phyloP scores from a whole-genome alignment of 1,140 invertebrate genomes.

The Heliconius eleuchia region DNA sequence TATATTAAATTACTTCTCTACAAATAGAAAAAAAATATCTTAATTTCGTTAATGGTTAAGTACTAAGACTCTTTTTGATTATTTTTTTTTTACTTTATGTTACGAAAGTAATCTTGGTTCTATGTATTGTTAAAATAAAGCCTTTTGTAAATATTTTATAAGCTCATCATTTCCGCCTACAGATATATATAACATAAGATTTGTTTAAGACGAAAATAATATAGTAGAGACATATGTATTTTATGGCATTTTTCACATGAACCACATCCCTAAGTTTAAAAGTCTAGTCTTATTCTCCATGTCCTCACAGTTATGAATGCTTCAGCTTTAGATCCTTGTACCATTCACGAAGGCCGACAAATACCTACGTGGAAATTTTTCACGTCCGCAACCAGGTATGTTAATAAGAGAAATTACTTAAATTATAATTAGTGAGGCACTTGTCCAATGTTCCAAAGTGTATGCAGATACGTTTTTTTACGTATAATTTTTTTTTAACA shows the following conservation, averaged over 20 bases:
- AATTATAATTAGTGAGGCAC: conserved; percentile 16
- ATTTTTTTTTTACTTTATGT: too few species aligned
- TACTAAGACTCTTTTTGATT: too few species aligned
- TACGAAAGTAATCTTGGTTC: too few species aligned
- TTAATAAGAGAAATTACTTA: conserved; percentile 26
- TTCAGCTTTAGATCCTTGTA: conserved; percentile 35
- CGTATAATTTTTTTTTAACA: background rate
- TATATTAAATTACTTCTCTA: background rate
- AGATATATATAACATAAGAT: too few species aligned
- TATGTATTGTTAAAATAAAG: too few species aligned
- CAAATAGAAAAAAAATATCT: too few species aligned
- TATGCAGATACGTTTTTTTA: conserved; percentile 58
- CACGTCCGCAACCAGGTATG: conserved; percentile 31
- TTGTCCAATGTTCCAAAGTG: background rate
- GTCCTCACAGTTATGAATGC: conserved; percentile 35
- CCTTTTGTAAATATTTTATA: too few species aligned
- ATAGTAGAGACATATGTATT: background rate
- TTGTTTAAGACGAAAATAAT: too few species aligned
- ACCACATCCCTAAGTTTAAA: conserved; percentile 36
- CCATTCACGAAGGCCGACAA: conserved; percentile 28
- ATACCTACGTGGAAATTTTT: conserved; percentile 33
- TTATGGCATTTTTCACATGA: conserved; percentile 13
- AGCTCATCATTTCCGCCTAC: too few species aligned
- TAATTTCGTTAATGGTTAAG: too few species aligned
- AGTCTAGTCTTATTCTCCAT: conserved; percentile 34